Base-by-base conservation (phyloP, 2,113 vertebrate genomes). In the Merops nubicus region DNA sequence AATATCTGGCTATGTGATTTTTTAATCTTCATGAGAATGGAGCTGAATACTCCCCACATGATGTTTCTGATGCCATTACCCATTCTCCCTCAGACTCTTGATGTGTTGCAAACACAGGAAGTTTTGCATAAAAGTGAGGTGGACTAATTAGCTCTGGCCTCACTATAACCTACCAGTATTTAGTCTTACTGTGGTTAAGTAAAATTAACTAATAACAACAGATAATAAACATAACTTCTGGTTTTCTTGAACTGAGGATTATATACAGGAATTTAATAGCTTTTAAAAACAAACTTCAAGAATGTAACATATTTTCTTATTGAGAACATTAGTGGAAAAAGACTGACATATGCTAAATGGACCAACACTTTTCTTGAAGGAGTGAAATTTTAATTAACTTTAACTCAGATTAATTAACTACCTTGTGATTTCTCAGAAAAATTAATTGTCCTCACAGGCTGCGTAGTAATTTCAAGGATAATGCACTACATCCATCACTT, bases 341-440 rank as follows among this genome's bases (percentile, higher is more conserved):
- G 31, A 85, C 45, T 8, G 2, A 59, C 26, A 63, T 69, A 91
- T 11, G 50, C 7, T 95, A 85, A 95, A 88, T 53, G n/a, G 45
- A 57, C 65, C 48, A 62, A 69, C 15, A 9, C 48, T 83, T 89
- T 76, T 80, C 63, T 85, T 90, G 67, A 2, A 13, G 36, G 12
- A 89, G 9, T 67, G 48, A 83, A 76, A 89, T 89, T 89, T 95
- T 79, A 91, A 96, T 93, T 93, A 93, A 89, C 51, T 87, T 48
- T n/a, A 63, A 78, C 34, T 93, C 36, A 60, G 34, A 85, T 88
- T 95, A 93, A 90, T 94, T 95, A 88, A 83, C 67, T 76, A 47
- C 75, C 40, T 91, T 69, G 36, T 57, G 83, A 91, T 90, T 81
- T 85, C 72, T 85, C 5, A 83, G 59, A 93, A 89, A 95, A 93